Percentiles rank a stretch among this genome's conserved stretches.
phyloP scores from a whole-genome alignment of 1,140 invertebrate species.

The Drosophila sp. region DNA sequence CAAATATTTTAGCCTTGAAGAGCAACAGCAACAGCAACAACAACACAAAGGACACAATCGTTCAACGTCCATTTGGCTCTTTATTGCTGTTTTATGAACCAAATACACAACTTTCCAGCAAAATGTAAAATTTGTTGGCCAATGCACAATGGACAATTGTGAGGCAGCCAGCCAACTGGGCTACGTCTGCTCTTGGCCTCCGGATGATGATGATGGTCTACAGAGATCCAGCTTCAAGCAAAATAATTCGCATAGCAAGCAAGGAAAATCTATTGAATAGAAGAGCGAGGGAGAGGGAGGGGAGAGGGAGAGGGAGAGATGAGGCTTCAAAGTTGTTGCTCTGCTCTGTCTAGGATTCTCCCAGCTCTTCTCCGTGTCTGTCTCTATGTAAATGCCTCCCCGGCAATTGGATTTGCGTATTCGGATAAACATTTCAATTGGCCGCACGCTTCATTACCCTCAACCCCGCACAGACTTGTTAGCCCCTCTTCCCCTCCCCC shows the following conservation, averaged over 20 bases:
- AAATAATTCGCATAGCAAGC: conserved; percentile 34
- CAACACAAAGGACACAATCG: conserved; percentile 53
- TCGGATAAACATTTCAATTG: conserved; percentile 80
- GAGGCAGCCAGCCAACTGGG: neutral
- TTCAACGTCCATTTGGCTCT: conserved; percentile 62
- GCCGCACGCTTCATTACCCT: conserved; percentile 71
- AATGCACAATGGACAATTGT: conserved; percentile 59
- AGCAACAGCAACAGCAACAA: neutral
- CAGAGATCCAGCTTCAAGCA: conserved; percentile 25
- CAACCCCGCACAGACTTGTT: conserved; percentile 16
- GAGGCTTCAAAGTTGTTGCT: conserved; percentile 24
- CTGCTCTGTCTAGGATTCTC: conserved; percentile 19
- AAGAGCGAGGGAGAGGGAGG: neutral
- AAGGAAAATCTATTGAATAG: conserved; percentile 48
- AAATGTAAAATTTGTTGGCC: conserved; percentile 61
- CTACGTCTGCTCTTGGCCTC: conserved; percentile 19
- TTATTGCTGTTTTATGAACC: conserved; percentile 80
- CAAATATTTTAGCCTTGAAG: conserved; percentile 65
- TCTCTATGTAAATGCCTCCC: conserved; percentile 35
- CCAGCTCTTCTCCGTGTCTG: neutral
- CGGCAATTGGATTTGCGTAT: conserved; percentile 78
- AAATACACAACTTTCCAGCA: conserved; percentile 73
- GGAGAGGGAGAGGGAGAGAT: neutral
- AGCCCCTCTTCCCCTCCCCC: neutral
- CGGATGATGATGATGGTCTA: neutral